Evolutionary conservation across 2,113 vertebrate species (phyloP), one percentile per base, ranked within the genome.

Genomic region (Ophthalmolycus amberensis): DNA sequence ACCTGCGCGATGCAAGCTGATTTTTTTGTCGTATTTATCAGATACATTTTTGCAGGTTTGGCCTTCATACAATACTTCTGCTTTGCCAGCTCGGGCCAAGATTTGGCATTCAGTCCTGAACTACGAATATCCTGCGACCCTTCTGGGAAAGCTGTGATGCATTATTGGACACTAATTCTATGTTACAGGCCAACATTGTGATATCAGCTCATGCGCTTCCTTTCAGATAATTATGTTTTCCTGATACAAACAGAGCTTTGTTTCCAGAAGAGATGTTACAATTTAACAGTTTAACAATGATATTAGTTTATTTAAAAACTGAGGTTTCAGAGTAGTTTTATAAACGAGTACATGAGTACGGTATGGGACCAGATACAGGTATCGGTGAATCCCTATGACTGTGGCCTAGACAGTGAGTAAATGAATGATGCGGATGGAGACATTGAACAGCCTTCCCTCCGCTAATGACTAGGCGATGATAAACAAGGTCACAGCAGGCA

Each of bases 401-500:
- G 64, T 42, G 32, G 9, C 42, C 34, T 22, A 46, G 25, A 68
- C 32, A 40, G 71, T 56, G 3, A 40, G 64, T 40, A 73, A 76
- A 80, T 68, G 11, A 77, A 46, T 34, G 40, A 77, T 77, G 62
- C 34, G 75, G 59, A 32, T 16, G n/a, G 25, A 0, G 54, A 70
- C 68, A 54, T 74, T 63, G 54, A 25, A 9, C 44, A 69, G 37
- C 54, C 37, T 38, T 62, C 58, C 56, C 48, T 20, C 20, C 22
- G 76, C 59, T 79, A 85, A 88, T 85, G 69, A 88, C 80, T 52
- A 63, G 29, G 2, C 71, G 63, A 50, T 3, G 76, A 80, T 48
- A 29, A 29, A 70, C 34, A 68, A 83, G 25, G 59, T 75, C 70
- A 46, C 6, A 15, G 25, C 22, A 12, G 60, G 46, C 18, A 22